Evolutionary conservation across 1,140 invertebrate species (phyloP), one percentile per base, ranked within the genome.

Genomic region (Sitophilus oryzae): DNA sequence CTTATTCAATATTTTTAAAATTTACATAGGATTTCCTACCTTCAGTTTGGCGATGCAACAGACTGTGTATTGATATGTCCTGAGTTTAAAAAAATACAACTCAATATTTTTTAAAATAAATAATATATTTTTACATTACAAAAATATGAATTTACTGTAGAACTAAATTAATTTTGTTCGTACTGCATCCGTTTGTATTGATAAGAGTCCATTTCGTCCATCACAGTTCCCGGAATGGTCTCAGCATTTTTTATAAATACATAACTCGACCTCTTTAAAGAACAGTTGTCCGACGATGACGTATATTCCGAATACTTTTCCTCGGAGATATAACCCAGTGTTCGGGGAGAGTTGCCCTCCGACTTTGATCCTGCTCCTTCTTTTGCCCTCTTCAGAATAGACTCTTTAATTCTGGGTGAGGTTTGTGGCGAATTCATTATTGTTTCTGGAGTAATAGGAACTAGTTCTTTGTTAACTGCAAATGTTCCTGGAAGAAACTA

Each of bases 381-480:
- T 40, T 19, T 46, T 10, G 15, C 38, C 38, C 14, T 20, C 14
- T 20, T 40, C 5, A 6, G 14, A 6, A 40, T n/a, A 6, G 1
- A 1, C 3, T n/a, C 10, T 15, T 3, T 18, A 14, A 2, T 37
- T 48, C 52, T 16, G 0, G 52, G 52, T 1, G 52, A 55, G 21
- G 9, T 22, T 48, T 34, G 35, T 3, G 52, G 52, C 2, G 37
- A 20, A 6, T 6, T 15, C 1, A 1, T 16, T 3, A 49, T 40
- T 5, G 5, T 25, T 14, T 34, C 18, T 18, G 38, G 48, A 5
- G 50, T 52, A 1, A 44, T 21, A 18, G 52, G 52, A 10, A 55
- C 52, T 36, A 49, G 22, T 25, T 55, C 44, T 48, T 43, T 55
- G 38, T 55, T 55, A 9, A 55, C 52, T 4, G 52, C 52, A 15